Evolutionary conservation across 2,888 invertebrate genomes (phyloP).

Genomic region (Eulithis testata): DNA sequence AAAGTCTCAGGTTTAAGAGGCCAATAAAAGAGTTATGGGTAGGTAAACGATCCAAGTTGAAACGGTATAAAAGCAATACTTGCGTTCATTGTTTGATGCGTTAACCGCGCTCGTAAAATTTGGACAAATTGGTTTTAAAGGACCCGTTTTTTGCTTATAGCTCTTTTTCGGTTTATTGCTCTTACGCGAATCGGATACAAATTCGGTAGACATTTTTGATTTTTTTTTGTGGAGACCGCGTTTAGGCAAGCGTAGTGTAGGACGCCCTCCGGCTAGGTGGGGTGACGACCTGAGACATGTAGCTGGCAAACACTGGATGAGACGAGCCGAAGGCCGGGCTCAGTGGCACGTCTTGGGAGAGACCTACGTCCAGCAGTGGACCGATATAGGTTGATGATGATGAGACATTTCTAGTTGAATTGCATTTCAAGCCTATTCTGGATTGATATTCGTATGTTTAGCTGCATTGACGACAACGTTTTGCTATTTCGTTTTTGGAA

Average conservation of each 20-base stretch:
- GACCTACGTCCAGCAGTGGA: too few species aligned
- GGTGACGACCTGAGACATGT: too few species aligned
- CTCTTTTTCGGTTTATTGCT: conserved; percentile 60
- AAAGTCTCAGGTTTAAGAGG: conserved; percentile 45
- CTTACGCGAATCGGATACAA: conserved; percentile 31
- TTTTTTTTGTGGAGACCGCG: too few species aligned
- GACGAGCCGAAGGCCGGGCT: too few species aligned
- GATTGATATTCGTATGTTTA: conserved; percentile 49
- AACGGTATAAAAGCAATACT: conserved; percentile 71
- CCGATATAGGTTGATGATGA: too few species aligned
- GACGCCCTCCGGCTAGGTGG: too few species aligned
- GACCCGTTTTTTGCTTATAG: conserved; percentile 54
- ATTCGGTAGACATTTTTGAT: conserved; percentile 46
- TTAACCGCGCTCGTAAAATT: conserved; percentile 71
- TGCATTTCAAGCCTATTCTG: conserved; percentile 46
- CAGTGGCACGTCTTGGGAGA: too few species aligned
- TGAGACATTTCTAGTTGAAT: conserved; percentile 44
- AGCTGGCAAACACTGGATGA: too few species aligned
- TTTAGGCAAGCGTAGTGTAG: too few species aligned
- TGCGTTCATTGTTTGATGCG: conserved; percentile 74
- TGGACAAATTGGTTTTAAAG: conserved; percentile 77
- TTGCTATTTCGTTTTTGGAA: conserved; percentile 40
- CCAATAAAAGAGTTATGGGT: conserved; percentile 63
- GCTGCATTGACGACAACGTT: conserved; percentile 43
- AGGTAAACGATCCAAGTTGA: conserved; percentile 74